These are phyloP conservation scores for Dolichoris vasculosae DNA, from an alignment of 1,140 invertebrate species.

Conservation along the genomic window DNA sequence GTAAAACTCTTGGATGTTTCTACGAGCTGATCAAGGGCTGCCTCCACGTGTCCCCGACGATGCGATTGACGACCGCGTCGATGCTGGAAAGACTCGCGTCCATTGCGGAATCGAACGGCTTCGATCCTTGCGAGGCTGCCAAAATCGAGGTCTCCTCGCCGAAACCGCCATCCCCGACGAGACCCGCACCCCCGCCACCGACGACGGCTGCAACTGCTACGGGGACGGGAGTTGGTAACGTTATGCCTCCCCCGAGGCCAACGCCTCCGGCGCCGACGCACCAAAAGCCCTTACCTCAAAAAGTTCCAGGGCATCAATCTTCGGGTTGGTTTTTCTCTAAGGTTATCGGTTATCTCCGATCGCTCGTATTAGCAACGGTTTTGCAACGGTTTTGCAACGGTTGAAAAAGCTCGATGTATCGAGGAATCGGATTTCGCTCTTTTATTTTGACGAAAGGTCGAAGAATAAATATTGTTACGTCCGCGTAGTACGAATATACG, in stretches of 20 bases:
- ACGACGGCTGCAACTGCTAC: conserved; percentile 51
- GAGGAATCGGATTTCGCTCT: no score
- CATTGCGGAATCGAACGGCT: conserved; percentile 88
- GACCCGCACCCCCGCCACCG: conserved; percentile 61
- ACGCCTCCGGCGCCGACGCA: conserved; percentile 58
- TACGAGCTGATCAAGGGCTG: conserved; percentile 94
- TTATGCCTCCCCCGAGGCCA: conserved; percentile 62
- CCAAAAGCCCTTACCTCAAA: conserved; percentile 28
- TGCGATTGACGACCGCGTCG: conserved; percentile 84
- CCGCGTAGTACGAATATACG: no score
- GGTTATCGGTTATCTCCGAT: background rate
- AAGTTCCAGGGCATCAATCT: conserved; percentile 30
- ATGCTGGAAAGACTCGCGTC: conserved; percentile 90
- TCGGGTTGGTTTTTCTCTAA: conserved; percentile 2
- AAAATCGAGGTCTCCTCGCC: conserved; percentile 76
- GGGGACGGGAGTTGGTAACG: conserved; percentile 57
- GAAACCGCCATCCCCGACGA: conserved; percentile 68
- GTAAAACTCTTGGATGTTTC: conserved; percentile 88
- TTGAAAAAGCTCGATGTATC: no score
- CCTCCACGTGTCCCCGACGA: conserved; percentile 86
- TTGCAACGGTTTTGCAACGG: background rate
- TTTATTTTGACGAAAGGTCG: no score
- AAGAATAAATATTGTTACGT: no score
- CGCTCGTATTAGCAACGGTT: background rate
- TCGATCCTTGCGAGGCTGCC: conserved; percentile 85